Percentiles rank a stretch among this genome's conserved stretches.
phyloP scores from a whole-genome alignment of 2,888 invertebrate species.

The Thecophora atra region DNA sequence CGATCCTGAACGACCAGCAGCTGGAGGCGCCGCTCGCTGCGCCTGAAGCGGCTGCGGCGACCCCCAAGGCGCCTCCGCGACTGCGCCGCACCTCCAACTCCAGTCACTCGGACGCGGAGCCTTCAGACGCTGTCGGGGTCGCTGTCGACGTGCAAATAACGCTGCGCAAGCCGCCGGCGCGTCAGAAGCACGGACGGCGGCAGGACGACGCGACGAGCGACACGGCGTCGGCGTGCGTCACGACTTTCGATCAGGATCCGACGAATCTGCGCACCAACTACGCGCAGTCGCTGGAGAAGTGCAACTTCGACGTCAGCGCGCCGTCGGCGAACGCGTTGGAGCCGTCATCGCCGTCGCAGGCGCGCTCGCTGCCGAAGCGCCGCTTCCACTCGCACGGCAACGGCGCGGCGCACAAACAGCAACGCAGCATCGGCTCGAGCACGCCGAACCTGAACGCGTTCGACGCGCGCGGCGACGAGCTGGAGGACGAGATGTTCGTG shows the following conservation, averaged over 20 bases:
- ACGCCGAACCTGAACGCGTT: constrained; percentile 73
- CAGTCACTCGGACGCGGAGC: constrained; percentile 38
- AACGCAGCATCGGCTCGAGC: constrained; percentile 66
- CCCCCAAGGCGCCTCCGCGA: constrained; percentile 46
- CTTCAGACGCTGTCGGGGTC: constrained; percentile 44
- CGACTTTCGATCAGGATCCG: constrained; percentile 65
- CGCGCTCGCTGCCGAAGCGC: constrained; percentile 53
- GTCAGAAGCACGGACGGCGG: constrained; percentile 46
- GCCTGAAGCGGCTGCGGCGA: background rate
- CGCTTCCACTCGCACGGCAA: constrained; percentile 56
- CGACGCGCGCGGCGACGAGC: constrained; percentile 51
- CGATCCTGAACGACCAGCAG: constrained; percentile 68
- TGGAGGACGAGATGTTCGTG: constrained; percentile 69
- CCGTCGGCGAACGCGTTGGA: constrained; percentile 44
- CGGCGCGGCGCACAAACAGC: constrained; percentile 55
- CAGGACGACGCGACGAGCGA: constrained; percentile 35
- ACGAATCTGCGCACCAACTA: constrained; percentile 63
- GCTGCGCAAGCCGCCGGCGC: constrained; percentile 55
- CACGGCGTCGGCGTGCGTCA: constrained; percentile 44
- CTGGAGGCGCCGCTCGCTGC: constrained; percentile 30
- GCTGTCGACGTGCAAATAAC: constrained; percentile 59
- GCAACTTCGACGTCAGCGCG: constrained; percentile 59
- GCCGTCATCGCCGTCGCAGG: too few species aligned
- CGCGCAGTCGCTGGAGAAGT: constrained; percentile 64
- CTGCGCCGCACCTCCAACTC: constrained; percentile 43